These are phyloP conservation scores for Panonychus citri DNA, from an alignment of 1,140 invertebrate species.

Conservation along the genomic window DNA sequence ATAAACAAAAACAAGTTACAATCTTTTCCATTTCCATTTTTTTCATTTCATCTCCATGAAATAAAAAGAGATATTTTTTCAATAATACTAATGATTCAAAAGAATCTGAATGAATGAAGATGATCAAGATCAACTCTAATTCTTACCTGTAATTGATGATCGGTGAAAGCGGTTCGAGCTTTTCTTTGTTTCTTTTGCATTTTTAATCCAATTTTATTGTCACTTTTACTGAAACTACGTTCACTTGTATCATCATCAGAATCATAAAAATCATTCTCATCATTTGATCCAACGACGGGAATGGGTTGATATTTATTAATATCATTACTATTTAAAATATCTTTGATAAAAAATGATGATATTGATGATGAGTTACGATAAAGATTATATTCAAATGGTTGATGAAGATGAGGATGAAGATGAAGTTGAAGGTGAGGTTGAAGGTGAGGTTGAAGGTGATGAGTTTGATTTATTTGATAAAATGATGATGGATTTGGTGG, in stretches of 20 bases:
- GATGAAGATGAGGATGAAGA: too few species aligned
- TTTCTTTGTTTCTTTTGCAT: slow-evolving; percentile 74
- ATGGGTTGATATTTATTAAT: background rate
- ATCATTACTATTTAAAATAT: background rate
- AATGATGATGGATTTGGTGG: too few species aligned
- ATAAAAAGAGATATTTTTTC: too few species aligned
- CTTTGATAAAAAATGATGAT: background rate
- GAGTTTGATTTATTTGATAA: too few species aligned
- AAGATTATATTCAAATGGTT: too few species aligned
- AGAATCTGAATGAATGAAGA: background rate
- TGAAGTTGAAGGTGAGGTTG: background rate
- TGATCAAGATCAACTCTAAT: background rate
- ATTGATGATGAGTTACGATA: background rate
- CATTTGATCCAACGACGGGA: background rate
- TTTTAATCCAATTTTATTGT: slow-evolving; percentile 3
- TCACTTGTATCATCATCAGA: background rate
- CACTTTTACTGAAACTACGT: background rate
- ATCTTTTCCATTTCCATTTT: too few species aligned
- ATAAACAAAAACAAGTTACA: background rate
- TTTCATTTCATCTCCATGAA: too few species aligned
- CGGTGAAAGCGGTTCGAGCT: slow-evolving; percentile 91
- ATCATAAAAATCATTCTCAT: background rate
- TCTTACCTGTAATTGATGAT: slow-evolving; percentile 67
- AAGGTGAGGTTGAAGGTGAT: background rate
- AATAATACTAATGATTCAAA: too few species aligned